Conservation (phyloP, 1,140 invertebrate species). For the Drosophila pachea region DNA sequence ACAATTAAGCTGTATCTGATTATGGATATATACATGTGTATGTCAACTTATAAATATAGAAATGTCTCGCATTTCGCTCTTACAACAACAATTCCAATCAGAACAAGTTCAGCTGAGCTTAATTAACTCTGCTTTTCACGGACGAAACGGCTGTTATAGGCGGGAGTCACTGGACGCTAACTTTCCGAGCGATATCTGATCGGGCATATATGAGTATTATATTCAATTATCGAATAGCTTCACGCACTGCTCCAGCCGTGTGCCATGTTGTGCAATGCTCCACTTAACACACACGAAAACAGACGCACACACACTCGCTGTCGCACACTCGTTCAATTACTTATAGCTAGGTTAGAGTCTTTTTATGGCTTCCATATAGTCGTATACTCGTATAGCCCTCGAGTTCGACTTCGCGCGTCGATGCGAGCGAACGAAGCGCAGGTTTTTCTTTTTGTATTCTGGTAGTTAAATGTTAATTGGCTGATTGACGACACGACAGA, state of each 20-base stretch:
- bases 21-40: conserved; percentile 3
- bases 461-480: conserved; percentile 65
- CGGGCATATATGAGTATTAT: not conserved
- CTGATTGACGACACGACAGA: conserved; percentile 40
- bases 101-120: not conserved
- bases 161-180: no score
- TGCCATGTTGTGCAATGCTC: conserved; percentile 26
- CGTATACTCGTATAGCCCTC: not conserved
- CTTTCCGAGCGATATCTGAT: not conserved
- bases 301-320: not conserved
- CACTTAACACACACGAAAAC: not conserved
- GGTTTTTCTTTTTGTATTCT: conserved; percentile 27
- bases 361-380: conserved; percentile 36
- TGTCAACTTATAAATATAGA: not conserved
- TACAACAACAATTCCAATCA: not conserved
- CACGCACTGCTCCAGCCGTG: conserved; percentile 6
- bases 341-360: conserved; percentile 5
- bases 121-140: not conserved
- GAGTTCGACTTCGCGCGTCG: conserved; percentile 13
- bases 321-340: not conserved
- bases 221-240: conserved; percentile 26
- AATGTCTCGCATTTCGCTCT: not conserved
- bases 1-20: conserved; percentile 35
- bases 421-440: conserved; percentile 1
- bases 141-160: not conserved